Base-by-base conservation (phyloP, 2,888 invertebrate species). In the Chrysolina americana region DNA sequence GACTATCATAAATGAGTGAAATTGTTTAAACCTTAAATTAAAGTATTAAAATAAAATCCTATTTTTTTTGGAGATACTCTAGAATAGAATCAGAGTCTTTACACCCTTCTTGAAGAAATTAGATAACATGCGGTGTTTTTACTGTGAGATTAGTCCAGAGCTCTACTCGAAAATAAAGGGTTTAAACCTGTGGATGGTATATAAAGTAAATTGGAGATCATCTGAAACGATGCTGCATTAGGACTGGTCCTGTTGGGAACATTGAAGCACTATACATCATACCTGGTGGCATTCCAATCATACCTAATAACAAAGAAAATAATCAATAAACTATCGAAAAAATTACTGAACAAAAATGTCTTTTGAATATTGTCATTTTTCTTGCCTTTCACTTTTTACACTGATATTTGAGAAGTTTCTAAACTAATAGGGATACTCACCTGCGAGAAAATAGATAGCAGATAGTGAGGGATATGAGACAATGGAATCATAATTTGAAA, bases 181-280 rank as follows among this genome's bases (percentile, higher is more conserved):
- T 82, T 85, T 85, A 87, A 79, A 87, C 87, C 87, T 87, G 87
- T 86, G 88, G 87, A 82, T 87, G 88, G 86, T 90, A 90, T 85
- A 90, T 89, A 85, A 91, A 89, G 89, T 91, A 91, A 78, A 91
- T 89, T 86, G 92, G 91, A 89, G 93, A 93, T 95, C 95, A 96
- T 92, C 95, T 94, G 91, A 92, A 96, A 89, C 95, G 93, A 82
- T 95, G 95, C 89, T 94, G 94, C 95, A 96, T 94, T 91, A 89
- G 81, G 82, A 89, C 85, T 72, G 86, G 88, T 63, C 87, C 89
- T 63, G 87, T 83, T 15, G 88, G 88, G 79, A 89, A 88, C 87
- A 89, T 88, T 10, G 86, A 89, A 19, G 86, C 86, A 65, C 88
- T 89, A 79, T 89, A 89, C 74, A 89, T 81, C 82, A 89, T 87